A percentile compares a stretch with the other conserved stretches of the same genome.
Conservation (phyloP, 2,888 invertebrate genomes). For the Diarsia rubi region DNA sequence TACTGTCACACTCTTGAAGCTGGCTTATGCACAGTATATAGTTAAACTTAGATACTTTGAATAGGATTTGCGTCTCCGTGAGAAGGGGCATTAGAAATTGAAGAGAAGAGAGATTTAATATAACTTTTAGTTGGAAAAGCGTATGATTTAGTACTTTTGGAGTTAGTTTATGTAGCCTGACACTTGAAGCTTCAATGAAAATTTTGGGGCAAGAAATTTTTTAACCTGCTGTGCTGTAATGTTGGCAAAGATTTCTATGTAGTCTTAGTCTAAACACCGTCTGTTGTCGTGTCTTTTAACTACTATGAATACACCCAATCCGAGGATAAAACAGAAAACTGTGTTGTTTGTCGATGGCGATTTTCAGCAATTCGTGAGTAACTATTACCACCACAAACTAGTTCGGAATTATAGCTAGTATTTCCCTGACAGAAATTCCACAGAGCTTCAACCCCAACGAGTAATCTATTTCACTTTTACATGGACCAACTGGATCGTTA, state of each 20-base stretch:
- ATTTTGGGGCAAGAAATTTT: neutral
- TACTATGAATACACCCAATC: neutral
- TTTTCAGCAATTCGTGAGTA: conserved; percentile 2
- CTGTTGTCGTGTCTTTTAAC: neutral
- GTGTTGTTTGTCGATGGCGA: neutral
- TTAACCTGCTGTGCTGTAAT: neutral
- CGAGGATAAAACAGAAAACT: neutral
- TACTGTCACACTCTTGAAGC: conserved; percentile 38
- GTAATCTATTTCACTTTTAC: conserved; percentile 47
- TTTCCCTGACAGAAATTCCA: conserved; percentile 27
- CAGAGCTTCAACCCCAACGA: neutral
- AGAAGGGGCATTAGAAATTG: conserved; percentile 9
- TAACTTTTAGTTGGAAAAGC: conserved; percentile 1
- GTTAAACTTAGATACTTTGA: conserved; percentile 35
- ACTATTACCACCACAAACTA: conserved; percentile 14
- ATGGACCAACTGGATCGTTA: conserved; percentile 31
- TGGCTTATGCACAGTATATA: conserved; percentile 33
- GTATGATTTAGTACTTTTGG: neutral
- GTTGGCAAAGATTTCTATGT: neutral
- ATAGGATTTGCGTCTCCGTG: conserved; percentile 39
- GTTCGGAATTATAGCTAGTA: conserved; percentile 28
- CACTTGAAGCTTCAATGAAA: no score
- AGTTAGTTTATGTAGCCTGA: neutral
- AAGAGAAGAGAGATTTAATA: conserved; percentile 15
- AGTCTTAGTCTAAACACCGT: neutral